Conservation (phyloP, 2,113 vertebrate genomes). For the Pomatostomus ruficeps region DNA sequence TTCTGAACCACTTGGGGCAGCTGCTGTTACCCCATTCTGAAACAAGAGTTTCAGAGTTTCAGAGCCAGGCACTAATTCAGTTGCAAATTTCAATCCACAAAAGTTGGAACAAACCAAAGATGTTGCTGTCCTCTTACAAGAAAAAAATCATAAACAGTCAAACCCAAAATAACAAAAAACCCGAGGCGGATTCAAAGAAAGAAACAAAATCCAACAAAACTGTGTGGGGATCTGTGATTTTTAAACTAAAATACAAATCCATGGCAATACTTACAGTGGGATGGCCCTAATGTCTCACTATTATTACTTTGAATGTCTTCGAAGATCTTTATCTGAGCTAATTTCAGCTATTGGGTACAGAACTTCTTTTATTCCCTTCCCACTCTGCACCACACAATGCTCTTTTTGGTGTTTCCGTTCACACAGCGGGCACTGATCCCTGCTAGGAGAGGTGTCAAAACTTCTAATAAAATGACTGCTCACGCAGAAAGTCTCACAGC, state of each 20-base stretch:
- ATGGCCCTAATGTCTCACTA: not conserved
- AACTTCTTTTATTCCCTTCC: not conserved
- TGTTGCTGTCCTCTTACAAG: not conserved
- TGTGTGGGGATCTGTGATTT: not conserved
- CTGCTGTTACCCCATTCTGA: not conserved
- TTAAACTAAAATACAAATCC: not conserved
- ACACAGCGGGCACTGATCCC: not conserved
- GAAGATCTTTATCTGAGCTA: not conserved
- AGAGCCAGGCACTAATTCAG: not conserved
- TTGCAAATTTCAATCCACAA: not conserved
- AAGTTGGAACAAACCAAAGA: not conserved
- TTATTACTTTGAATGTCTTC: not conserved
- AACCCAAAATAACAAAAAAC: not conserved
- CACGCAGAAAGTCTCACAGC: conserved; percentile 12
- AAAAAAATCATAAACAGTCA: not conserved
- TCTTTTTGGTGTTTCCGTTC: conserved; percentile 29
- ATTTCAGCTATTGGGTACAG: not conserved
- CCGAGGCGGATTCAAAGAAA: not conserved
- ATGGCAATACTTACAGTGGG: not conserved
- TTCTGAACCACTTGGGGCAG: not conserved
- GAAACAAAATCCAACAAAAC: not conserved
- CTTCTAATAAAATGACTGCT: not conserved
- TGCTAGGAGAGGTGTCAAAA: conserved; percentile 12
- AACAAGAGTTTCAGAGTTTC: not conserved
- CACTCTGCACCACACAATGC: not conserved